Conservation (phyloP, 2,888 invertebrate species). For the Hedya salicella region DNA sequence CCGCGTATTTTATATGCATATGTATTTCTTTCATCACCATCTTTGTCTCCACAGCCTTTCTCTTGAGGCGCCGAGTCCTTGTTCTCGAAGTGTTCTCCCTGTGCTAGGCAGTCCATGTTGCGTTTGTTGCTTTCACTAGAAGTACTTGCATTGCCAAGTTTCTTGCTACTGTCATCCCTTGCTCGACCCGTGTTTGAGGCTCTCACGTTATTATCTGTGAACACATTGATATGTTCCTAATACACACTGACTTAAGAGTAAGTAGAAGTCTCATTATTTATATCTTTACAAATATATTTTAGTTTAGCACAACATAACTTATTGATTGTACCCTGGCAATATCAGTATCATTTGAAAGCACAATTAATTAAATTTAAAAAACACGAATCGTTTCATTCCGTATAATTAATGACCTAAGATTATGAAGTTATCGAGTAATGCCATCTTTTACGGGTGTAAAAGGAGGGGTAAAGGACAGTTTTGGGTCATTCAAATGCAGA, state of each 20-base stretch:
- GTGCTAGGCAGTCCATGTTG: constrained; percentile 80
- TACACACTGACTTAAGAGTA: not conserved
- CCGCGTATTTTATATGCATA: not conserved
- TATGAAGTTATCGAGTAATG: too few species aligned
- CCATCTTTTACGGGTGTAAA: too few species aligned
- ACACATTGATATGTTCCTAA: constrained; percentile 46
- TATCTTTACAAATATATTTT: too few species aligned
- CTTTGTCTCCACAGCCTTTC: constrained; percentile 66
- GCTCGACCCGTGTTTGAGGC: constrained; percentile 68
- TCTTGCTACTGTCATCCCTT: constrained; percentile 80
- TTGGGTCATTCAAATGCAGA: too few species aligned
- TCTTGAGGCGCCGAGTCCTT: constrained; percentile 73
- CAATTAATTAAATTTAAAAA: too few species aligned
- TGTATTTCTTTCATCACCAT: constrained; percentile 56
- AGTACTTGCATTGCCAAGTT: constrained; percentile 75
- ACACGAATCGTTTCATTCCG: too few species aligned
- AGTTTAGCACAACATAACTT: too few species aligned
- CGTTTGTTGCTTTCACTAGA: constrained; percentile 70
- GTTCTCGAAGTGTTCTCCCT: constrained; percentile 75
- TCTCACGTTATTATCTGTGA: constrained; percentile 74
- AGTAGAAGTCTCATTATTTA: not conserved
- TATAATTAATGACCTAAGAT: too few species aligned
- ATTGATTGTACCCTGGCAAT: too few species aligned
- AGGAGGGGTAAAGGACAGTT: too few species aligned
- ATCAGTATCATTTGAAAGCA: too few species aligned